Conservation (phyloP, 2,888 invertebrate genomes). For the Chrysopilus asiliformis region DNA sequence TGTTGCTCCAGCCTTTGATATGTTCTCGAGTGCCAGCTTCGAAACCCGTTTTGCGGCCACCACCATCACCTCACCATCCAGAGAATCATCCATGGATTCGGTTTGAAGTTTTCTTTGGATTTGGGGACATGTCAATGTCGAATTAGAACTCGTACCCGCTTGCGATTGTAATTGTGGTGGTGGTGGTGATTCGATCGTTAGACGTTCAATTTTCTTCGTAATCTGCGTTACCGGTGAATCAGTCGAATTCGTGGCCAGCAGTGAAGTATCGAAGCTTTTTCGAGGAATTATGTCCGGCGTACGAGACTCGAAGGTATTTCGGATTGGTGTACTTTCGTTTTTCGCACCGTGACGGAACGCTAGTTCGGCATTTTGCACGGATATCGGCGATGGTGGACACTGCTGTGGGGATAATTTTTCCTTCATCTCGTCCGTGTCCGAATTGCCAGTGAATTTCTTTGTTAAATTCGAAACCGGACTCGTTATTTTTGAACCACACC, state of each 20-base stretch:
- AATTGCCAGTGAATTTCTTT: constrained; percentile 13
- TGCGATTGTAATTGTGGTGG: background rate
- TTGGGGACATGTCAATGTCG: no score
- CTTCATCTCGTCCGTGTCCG: constrained; percentile 9
- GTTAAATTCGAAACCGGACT: constrained; percentile 13
- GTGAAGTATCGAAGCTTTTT: constrained; percentile 17
- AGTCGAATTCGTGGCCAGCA: constrained; percentile 10
- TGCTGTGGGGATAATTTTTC: constrained; percentile 9
- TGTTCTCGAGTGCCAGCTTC: constrained; percentile 49
- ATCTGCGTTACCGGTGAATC: constrained; percentile 29
- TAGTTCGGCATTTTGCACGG: constrained; percentile 8
- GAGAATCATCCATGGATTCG: background rate
- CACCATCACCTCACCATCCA: constrained; percentile 23
- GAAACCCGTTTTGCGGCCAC: constrained; percentile 36
- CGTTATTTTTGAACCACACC: constrained; percentile 10
- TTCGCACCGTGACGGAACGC: constrained; percentile 4
- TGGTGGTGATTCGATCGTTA: constrained; percentile 19
- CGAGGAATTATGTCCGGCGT: constrained; percentile 39
- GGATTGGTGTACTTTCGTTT: constrained; percentile 14
- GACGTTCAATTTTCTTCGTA: constrained; percentile 26
- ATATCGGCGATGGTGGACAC: constrained; percentile 1
- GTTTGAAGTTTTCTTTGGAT: no score
- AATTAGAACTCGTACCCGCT: constrained; percentile 4
- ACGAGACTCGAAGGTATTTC: constrained; percentile 21
- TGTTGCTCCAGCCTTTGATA: constrained; percentile 52